Evolutionary conservation across 2,113 vertebrate genomes (phyloP).

Genomic region (Pogonocichla stellata): DNA sequence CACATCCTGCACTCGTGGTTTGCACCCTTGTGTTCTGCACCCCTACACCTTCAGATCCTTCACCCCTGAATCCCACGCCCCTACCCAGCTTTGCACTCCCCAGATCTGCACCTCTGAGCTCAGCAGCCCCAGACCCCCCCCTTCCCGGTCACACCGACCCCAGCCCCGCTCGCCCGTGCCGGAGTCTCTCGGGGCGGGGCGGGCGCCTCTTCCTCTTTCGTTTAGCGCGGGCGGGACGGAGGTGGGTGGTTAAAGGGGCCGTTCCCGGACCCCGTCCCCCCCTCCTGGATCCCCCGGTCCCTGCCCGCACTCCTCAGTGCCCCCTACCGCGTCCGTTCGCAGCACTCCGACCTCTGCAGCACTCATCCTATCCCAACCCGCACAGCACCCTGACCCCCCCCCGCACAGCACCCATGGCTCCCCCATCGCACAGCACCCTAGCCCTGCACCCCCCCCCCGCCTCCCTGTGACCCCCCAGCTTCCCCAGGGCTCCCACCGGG

Average conservation of each 20-base stretch:
- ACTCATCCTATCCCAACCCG: not conserved
- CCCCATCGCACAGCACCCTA: not conserved
- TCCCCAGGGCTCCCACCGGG: not conserved
- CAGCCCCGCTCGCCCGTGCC: not conserved
- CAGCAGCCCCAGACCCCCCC: not conserved
- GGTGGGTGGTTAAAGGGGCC: not conserved
- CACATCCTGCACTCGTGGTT: not conserved
- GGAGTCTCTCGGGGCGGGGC: not conserved
- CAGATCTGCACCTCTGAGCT: not conserved
- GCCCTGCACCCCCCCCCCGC: accelerated
- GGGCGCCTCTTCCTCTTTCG: not conserved
- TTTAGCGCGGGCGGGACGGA: not conserved
- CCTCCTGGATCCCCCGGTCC: too few species aligned
- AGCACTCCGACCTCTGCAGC: not conserved
- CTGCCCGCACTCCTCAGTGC: not conserved
- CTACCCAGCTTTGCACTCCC: not conserved
- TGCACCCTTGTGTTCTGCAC: too few species aligned
- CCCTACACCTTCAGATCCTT: not conserved
- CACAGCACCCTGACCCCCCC: not conserved
- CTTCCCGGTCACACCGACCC: not conserved
- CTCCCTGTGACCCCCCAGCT: not conserved
- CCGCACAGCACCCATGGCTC: not conserved
- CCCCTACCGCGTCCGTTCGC: not conserved
- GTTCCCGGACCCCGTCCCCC: not conserved
- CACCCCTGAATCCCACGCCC: not conserved